Percentiles rank a stretch among this genome's conserved stretches.
Evolutionary conservation across 2,113 vertebrate species (phyloP).

Genomic region (Pseudois nayaur): DNA sequence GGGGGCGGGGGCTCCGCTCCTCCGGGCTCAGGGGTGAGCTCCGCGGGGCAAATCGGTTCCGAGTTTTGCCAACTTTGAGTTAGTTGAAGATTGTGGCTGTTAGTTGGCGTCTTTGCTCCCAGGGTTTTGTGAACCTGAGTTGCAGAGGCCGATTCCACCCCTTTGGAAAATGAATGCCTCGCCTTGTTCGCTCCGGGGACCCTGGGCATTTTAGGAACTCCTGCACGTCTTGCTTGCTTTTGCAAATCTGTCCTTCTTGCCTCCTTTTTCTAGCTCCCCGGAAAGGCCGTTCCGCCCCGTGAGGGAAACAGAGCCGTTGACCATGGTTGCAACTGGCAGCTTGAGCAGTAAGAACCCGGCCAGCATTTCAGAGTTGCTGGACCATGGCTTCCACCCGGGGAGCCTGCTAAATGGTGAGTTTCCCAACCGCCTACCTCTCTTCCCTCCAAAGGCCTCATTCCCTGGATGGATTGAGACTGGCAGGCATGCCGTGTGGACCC

Average conservation of each 20-base stretch:
- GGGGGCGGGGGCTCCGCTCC: not conserved
- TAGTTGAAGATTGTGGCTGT: not conserved
- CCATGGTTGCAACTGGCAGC: conserved; percentile 81
- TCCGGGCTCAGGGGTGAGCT: not conserved
- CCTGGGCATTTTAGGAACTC: not conserved
- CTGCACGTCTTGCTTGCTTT: not conserved
- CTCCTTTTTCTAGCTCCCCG: not conserved
- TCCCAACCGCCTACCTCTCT: not conserved
- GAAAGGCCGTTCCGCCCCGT: not conserved
- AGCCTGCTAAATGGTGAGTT: conserved; percentile 82
- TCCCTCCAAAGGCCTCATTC: not conserved
- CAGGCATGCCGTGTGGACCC: fast-evolving
- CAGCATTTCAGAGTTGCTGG: conserved; percentile 71
- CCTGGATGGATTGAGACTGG: no score
- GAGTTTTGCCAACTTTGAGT: conserved; percentile 2
- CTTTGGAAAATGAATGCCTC: not conserved
- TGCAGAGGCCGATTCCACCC: not conserved
- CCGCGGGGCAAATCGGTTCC: not conserved
- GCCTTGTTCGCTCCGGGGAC: not conserved
- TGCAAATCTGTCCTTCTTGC: not conserved
- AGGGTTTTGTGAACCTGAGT: not conserved
- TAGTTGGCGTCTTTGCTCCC: not conserved
- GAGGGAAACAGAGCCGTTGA: conserved; percentile 3
- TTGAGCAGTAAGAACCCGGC: conserved; percentile 78
- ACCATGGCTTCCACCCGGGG: conserved; percentile 72